Base-by-base conservation (phyloP, 2,113 vertebrate genomes). In the Arothron firmamentum region DNA sequence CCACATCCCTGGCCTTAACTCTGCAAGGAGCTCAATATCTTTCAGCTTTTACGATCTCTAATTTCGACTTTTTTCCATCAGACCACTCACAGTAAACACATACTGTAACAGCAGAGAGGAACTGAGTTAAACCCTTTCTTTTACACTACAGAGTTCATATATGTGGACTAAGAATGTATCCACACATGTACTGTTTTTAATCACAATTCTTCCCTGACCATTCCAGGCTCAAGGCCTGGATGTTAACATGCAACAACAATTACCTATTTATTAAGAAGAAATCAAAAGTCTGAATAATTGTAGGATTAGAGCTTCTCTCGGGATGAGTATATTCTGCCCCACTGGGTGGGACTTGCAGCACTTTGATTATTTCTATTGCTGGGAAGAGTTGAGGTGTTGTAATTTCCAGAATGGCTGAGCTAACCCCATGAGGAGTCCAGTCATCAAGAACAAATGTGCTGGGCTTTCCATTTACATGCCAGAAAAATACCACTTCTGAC, bases 1-100 rank as follows among this genome's bases (percentile, higher is more conserved):
- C 52, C 56, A 46, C 49, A 54, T 59, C 21, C 19, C 19, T 58
- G 58, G 48, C 42, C 51, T 58, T 58, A 53, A 59, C 18, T 65
- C 53, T 71, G 51, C 49, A 62, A 50, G 17, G 55, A 69, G 48
- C 42, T 63, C 25, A 17, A 55, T 51, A 46, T 15, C 12, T 50
- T 34, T 13, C 48, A 11, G 18, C 7, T 50, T 55, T 42, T 9
- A 7, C 18, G 38, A 31, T 50, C 54, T 14, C 38, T 62, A 41
- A 66, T 25, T 57, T 19, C 50, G 23, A 18, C 14, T 65, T 5
- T 51, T 69, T 62, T 5, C 34, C 10, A 38, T 11, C 34, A 38
- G 34, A 38, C 8, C 34, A 38, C 34, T 38, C 34, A 7, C 25
- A 38, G 34, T 38, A 38, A 38, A 38, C 34, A 38, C 34, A 28